Evolutionary conservation across 2,797 vertebrate species (phyloP), one percentile per base, ranked within the genome.

Genomic region (Rachycentron canadum): DNA sequence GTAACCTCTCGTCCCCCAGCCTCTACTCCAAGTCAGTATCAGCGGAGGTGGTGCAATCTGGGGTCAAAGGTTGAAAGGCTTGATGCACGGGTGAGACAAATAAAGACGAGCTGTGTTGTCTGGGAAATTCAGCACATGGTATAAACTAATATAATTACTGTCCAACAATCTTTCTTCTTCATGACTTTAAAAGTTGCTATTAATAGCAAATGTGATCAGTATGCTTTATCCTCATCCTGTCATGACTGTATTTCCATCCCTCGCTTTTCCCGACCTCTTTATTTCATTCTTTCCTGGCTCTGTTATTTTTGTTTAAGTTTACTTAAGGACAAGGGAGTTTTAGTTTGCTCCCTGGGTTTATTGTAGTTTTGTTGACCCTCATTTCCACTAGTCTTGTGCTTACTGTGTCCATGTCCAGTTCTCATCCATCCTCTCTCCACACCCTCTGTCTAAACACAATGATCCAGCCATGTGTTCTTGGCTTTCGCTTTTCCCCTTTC

Each of bases 61-160:
- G 30, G 90, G 89, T 91, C 73, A 88, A 82, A 88, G 88, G 78
- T 53, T 13, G 28, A 63, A 74, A 72, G 53, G 53, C 61, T 63
- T 55, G 11, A 76, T 72, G 60, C 23, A 17, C 3, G 38, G 72
- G 52, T 73, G 79, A 69, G 68, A 78, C 53, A n/a, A 65, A 83
- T 58, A 76, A 64, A 80, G 2, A 68, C 16, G 53, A 41, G 28
- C 3, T 0, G 49, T 13, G 8, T 63, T 38, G 55, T 81, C 73
- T 56, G 60, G 60, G 28, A 47, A 36, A 5, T 38, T 40, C 6
- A 25, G 41, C 19, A 56, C 12, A 32, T 73, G 78, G 49, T 40
- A 47, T 23, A 69, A 61, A 40, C 58, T 32, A 21, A 65, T 30
- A 3, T 19, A 67, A 47, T 34, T 2, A 7, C 47, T 4, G 32